Evolutionary conservation across 2,888 invertebrate genomes (phyloP).

Genomic region (Pantelozetes paolii): DNA sequence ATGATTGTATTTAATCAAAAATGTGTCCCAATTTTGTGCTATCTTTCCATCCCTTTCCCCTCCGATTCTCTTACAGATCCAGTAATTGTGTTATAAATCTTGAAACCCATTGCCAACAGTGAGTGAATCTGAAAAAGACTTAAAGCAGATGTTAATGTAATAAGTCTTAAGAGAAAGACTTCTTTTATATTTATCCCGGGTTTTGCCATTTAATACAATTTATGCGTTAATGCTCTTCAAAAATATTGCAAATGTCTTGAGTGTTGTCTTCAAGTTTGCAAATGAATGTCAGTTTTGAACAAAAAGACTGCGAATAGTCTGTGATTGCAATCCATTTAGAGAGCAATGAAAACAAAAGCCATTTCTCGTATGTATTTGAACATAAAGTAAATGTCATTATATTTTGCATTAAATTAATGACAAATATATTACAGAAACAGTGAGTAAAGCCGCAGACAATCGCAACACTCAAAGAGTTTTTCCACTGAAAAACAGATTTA

Average conservation of each 20-base stretch:
- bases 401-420: not conserved
- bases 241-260: constrained; percentile 6
- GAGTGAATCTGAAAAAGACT: not conserved
- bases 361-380: not conserved
- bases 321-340: constrained; percentile 5
- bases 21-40: not conserved
- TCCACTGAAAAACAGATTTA: constrained; percentile 6
- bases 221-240: constrained; percentile 19
- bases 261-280: not conserved
- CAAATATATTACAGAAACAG: not conserved
- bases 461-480: not conserved
- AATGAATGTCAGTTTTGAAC: not conserved
- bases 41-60: not conserved
- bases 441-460: not conserved
- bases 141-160: constrained; percentile 19
- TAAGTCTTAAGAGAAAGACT: not conserved
- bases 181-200: not conserved
- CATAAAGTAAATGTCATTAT: constrained; percentile 8
- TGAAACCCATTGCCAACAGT: not conserved
- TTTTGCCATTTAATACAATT: not conserved
- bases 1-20: not conserved
- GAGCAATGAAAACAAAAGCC: not conserved
- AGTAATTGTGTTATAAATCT: not conserved
- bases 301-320: not conserved
- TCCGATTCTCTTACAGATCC: not conserved